These are phyloP conservation scores for Myotis myotis DNA, from an alignment of 2,797 vertebrate genomes.

Conservation along the genomic window DNA sequence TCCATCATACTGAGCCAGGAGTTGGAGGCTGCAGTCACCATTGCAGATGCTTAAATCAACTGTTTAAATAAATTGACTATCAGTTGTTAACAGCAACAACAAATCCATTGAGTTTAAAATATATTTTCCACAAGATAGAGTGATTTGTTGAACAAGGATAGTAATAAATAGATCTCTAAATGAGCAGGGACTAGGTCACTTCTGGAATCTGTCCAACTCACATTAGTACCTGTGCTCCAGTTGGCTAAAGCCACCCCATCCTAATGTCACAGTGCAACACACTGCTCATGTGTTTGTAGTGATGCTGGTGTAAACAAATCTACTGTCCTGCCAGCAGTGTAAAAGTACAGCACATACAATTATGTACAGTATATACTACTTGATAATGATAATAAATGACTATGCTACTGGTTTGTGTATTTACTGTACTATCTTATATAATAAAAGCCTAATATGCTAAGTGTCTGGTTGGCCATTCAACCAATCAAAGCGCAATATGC, in stretches of 20 bases:
- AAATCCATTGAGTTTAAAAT: conserved; percentile 30
- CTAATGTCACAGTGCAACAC: not conserved
- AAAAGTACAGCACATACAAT: not conserved
- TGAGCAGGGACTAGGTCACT: not conserved
- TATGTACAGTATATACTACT: not conserved
- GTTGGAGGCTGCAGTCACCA: too few species aligned
- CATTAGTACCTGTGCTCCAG: not conserved
- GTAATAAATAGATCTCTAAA: not conserved
- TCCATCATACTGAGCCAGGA: too few species aligned
- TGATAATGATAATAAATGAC: not conserved
- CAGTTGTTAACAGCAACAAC: too few species aligned
- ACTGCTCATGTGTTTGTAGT: not conserved
- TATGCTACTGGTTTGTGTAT: not conserved
- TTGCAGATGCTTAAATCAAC: too few species aligned
- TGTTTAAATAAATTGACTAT: too few species aligned
- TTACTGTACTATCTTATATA: not conserved
- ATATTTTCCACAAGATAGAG: not conserved
- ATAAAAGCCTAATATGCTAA: too few species aligned
- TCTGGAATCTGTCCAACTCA: not conserved
- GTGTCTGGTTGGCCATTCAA: too few species aligned
- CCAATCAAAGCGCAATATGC: too few species aligned
- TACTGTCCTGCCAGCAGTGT: not conserved
- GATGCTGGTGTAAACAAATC: not conserved
- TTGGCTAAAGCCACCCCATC: not conserved
- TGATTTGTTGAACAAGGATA: not conserved